Evolutionary conservation across 2,888 invertebrate genomes (phyloP).

Genomic region (Odiellus spinosus): DNA sequence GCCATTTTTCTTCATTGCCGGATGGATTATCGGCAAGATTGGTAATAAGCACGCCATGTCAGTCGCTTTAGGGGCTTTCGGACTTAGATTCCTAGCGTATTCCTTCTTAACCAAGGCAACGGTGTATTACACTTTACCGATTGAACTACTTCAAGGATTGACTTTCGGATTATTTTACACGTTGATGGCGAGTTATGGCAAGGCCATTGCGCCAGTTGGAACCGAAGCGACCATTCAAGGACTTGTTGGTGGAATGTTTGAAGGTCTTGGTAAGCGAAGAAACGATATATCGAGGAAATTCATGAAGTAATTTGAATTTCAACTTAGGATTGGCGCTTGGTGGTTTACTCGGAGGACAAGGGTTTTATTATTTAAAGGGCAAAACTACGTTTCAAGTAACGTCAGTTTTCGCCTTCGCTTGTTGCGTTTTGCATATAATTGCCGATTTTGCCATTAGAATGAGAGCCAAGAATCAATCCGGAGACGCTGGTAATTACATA

Average conservation of each 20-base stretch:
- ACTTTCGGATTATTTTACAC: slow-evolving; percentile 73
- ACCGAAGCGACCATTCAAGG: slow-evolving; percentile 61
- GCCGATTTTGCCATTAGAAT: too few relatives aligned
- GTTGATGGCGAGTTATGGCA: slow-evolving; percentile 18
- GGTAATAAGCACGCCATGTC: slow-evolving; percentile 72
- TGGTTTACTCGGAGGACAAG: too few relatives aligned
- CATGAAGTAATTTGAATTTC: too few relatives aligned
- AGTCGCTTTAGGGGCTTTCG: slow-evolving; percentile 59
- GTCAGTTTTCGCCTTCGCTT: too few relatives aligned
- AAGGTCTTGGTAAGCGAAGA: slow-evolving; percentile 49
- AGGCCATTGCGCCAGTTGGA: slow-evolving; percentile 11
- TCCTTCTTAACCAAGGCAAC: slow-evolving; percentile 61
- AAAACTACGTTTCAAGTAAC: too few relatives aligned
- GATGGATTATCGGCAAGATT: slow-evolving; percentile 54
- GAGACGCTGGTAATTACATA: too few relatives aligned
- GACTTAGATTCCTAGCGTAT: slow-evolving; percentile 62
- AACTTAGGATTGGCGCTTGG: too few relatives aligned
- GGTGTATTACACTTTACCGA: slow-evolving; percentile 50
- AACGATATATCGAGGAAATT: too few relatives aligned
- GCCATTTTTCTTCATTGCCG: slow-evolving; percentile 31
- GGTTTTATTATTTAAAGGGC: too few relatives aligned
- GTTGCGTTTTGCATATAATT: too few relatives aligned
- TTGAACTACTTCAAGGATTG: slow-evolving; percentile 72
- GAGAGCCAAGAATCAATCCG: too few relatives aligned
- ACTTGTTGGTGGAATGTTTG: slow-evolving; percentile 67